These are phyloP conservation scores for Chiroxiphia lanceolata DNA, from an alignment of 2,797 vertebrate species.

Conservation along the genomic window DNA sequence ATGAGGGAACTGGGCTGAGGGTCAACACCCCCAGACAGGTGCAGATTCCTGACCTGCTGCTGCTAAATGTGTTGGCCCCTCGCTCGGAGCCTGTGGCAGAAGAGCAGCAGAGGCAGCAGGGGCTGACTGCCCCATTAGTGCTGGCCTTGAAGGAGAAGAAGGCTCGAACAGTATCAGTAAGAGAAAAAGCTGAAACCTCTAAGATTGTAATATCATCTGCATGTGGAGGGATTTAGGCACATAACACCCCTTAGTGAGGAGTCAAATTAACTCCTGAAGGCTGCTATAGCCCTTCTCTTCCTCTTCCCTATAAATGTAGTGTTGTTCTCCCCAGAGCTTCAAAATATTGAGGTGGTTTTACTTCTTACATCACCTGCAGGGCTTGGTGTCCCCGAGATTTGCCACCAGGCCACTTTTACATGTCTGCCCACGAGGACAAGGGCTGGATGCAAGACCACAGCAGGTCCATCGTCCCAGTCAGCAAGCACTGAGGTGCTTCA, in stretches of 20 bases:
- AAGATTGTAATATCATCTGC: background rate
- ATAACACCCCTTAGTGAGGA: background rate
- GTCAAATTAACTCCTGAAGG: background rate
- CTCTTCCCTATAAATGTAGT: background rate
- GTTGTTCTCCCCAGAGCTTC: background rate
- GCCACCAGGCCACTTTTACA: background rate
- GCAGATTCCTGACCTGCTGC: background rate
- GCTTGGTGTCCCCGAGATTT: background rate
- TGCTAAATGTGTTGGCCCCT: rapidly evolving
- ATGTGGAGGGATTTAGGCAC: background rate
- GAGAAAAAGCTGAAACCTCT: background rate
- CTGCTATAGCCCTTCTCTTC: background rate
- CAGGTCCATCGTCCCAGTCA: background rate
- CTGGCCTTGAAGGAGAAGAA: background rate
- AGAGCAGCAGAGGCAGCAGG: background rate
- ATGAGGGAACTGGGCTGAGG: background rate
- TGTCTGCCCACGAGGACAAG: rapidly evolving
- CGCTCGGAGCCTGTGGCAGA: background rate
- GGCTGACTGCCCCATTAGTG: background rate
- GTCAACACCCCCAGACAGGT: background rate
- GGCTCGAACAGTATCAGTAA: rapidly evolving
- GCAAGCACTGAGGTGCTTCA: background rate
- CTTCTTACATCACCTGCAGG: rapidly evolving
- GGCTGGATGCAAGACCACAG: background rate
- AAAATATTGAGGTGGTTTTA: background rate